Base-by-base conservation (phyloP, 2,797 vertebrate species). In the Otolemur crassicaudatus region DNA sequence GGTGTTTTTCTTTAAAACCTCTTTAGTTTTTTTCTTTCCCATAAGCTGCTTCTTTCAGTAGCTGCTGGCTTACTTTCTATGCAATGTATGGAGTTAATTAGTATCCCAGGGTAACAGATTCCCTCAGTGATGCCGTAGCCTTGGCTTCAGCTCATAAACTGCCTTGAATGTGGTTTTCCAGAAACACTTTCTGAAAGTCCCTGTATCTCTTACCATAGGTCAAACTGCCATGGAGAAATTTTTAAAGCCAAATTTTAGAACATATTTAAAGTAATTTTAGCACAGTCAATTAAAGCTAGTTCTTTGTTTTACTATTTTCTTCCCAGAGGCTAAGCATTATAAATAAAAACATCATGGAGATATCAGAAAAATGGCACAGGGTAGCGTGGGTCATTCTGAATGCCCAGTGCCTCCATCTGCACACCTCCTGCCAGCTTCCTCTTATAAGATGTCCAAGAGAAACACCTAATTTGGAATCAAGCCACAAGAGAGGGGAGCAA, bases 71-170 rank as follows among this genome's bases (percentile, higher is more conserved):
- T 94, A 95, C 94, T 91, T 96, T 87, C 87, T 90, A 75, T 70
- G 67, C 83, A 95, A n/a, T 96, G 94, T 96, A 96, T 95, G 77
- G 80, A 93, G 93, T 94, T 97, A 95, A 96, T 97, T 97, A 96
- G 95, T 91, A 95, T 98, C 96, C 83, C 72, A 95, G 91, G 93
- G 69, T 87, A 94, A 94, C 76, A 89, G 88, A 94, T 77, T 97
- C 67, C 89, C 72, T 92, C 76, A 92, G 94, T 58, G 70, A 23
- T 95, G 84, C 77, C 31, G 92, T 53, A 82, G 67, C 60, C 72
- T 94, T 96, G 75, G 81, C 81, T 95, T 75, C 56, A 90, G 77
- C 73, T 95, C 82, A 37, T 72, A 67, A 56, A 76, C 80, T 81
- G 76, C 53, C 23, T 88, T 82, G 58, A 49, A 88, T 53, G 19